phyloP scores from a whole-genome alignment of 2,113 vertebrate species.

The Apistogramma diplotaenia region DNA sequence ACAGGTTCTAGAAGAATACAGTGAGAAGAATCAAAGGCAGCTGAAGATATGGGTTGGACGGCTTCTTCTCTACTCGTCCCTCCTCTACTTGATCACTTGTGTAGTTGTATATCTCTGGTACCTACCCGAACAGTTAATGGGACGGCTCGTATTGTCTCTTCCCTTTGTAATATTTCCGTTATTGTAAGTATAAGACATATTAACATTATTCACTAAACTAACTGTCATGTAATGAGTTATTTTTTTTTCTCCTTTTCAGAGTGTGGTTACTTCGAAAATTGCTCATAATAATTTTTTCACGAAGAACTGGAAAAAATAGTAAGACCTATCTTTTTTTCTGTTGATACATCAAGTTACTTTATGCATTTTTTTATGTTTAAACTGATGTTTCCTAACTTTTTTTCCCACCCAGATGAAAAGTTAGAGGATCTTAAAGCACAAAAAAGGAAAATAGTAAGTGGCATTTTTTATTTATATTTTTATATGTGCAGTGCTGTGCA shows the following conservation, averaged over 20 bases:
- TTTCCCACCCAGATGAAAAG: constrained; percentile 89
- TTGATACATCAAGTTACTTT: background rate
- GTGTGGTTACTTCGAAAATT: constrained; percentile 91
- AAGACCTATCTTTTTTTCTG: constrained; percentile 54
- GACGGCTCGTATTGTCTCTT: constrained; percentile 84
- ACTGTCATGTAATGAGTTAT: background rate
- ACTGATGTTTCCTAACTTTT: constrained; percentile 22
- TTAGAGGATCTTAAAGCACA: constrained; percentile 90
- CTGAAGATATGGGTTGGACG: constrained; percentile 92
- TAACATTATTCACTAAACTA: background rate
- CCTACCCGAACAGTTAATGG: constrained; percentile 89
- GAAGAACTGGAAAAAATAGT: constrained; percentile 94
- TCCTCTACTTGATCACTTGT: constrained; percentile 86
- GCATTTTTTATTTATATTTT: background rate
- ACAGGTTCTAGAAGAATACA: constrained; percentile 89
- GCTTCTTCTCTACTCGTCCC: constrained; percentile 87
- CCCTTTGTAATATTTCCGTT: constrained; percentile 91
- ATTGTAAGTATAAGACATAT: constrained; percentile 85
- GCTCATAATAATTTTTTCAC: constrained; percentile 89
- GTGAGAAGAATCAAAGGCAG: constrained; percentile 93
- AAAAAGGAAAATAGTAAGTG: constrained; percentile 97
- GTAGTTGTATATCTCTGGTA: constrained; percentile 92
- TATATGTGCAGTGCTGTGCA: background rate
- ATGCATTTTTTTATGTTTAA: background rate
- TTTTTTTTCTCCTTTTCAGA: constrained; percentile 72